Evolutionary conservation across 2,797 vertebrate species (phyloP), one percentile per base, ranked within the genome.

Genomic region (Rhyacichthys aspro): DNA sequence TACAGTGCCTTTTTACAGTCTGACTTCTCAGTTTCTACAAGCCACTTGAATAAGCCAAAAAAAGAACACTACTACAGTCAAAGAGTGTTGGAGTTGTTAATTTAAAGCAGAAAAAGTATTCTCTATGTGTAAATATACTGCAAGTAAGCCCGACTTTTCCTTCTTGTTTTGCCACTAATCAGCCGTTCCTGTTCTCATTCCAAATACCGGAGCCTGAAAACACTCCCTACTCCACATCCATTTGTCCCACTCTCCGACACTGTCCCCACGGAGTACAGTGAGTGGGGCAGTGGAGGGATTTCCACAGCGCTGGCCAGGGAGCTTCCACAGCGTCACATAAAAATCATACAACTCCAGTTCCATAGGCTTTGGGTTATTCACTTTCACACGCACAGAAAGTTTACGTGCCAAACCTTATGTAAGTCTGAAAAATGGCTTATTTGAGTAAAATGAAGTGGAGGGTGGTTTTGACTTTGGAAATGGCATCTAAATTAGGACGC

Each of bases 271-370:
- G 23, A 73, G 76, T 39, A 56, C 6, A 28, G 23, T 28, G 67
- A 78, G 72, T 62, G 67, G 78, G 80, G 63, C 65, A 81, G 67
- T 70, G 78, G 66, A 87, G 80, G 48, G 80, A 79, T 89, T 89
- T 90, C 88, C 86, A 87, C 79, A 70, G 72, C 59, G 14, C 38
- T 38, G 65, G 83, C 89, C 86, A 90, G 74, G 60, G 69, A 76
- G 74, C 82, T 74, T 84, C 79, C 78, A 87, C 65, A 53, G 66
- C 80, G 63, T 85, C 79, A 70, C 62, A 52, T 59, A 64, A 44
- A 33, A 67, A 36, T 58, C 53, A 52, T 57, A 75, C 39, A 77
- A 68, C 17, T 59, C 59, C 43, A 64, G 60, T 58, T 80, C 59
- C 63, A 66, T 49, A 61, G 63, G 63, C 64, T 70, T 84, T 83